A percentile compares a stretch with the other conserved stretches of the same genome.
Conservation (phyloP, 2,888 invertebrate species). For the Lathronympha strigana region DNA sequence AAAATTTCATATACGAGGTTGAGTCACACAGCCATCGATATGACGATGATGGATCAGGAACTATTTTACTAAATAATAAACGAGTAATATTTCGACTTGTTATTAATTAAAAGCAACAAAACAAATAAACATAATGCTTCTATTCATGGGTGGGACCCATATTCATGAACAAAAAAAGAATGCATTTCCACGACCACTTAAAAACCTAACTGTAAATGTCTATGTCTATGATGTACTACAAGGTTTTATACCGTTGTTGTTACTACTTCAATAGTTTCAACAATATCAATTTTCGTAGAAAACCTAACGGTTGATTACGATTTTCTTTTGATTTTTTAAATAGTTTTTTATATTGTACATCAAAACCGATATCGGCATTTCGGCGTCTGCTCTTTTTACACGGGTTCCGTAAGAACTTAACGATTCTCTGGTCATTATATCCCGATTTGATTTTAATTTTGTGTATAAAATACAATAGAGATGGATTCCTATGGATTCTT, state of each 20-base stretch:
- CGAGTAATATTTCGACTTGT: conserved; percentile 8
- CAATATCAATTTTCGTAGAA: conserved; percentile 16
- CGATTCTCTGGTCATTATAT: conserved; percentile 16
- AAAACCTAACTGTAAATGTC: conserved; percentile 10
- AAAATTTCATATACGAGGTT: conserved; percentile 27
- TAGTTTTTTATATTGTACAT: conserved; percentile 12
- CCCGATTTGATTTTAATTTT: no score
- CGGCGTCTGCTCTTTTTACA: conserved; percentile 15
- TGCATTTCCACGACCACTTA: conserved; percentile 5
- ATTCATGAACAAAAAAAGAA: conserved; percentile 10
- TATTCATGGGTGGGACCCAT: conserved; percentile 4
- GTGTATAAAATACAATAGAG: no score
- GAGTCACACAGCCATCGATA: conserved; percentile 29
- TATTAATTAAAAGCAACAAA: conserved; percentile 20
- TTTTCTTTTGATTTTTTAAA: conserved; percentile 11
- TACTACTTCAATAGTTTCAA: conserved; percentile 18
- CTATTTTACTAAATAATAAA: conserved; percentile 4
- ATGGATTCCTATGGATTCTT: conserved; percentile 15
- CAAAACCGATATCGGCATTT: conserved; percentile 15
- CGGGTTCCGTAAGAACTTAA: conserved; percentile 9
- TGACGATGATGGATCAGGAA: no score
- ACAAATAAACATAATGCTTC: conserved; percentile 8
- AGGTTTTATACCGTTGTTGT: conserved; percentile 4
- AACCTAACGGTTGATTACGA: conserved; percentile 16
- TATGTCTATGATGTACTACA: background rate